Evolutionary conservation across 2,113 vertebrate genomes (phyloP).

Genomic region (Aspiorhynchus laticeps): DNA sequence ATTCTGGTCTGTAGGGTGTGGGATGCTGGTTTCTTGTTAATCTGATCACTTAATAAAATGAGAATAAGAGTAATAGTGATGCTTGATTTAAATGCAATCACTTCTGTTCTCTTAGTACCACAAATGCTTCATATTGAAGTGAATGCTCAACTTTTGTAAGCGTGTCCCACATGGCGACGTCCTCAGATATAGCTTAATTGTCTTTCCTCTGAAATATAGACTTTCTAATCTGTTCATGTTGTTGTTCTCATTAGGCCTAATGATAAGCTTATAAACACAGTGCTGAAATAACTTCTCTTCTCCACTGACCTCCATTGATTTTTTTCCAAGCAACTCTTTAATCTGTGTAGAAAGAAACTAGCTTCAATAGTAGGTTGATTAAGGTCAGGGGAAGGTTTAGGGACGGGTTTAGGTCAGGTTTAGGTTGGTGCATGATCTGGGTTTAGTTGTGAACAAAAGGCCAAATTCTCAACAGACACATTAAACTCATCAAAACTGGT

Average conservation of each 20-base stretch:
- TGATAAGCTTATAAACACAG: constrained; percentile 44
- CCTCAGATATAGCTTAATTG: constrained; percentile 37
- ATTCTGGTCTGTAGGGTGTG: not conserved
- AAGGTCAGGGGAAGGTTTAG: not conserved
- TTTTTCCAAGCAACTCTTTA: constrained; percentile 29
- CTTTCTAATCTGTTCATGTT: constrained; percentile 24
- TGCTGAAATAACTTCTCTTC: constrained; percentile 38
- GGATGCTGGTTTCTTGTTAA: not conserved
- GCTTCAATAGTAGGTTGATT: constrained; percentile 25
- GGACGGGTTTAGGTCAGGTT: not conserved
- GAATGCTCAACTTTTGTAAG: constrained; percentile 3
- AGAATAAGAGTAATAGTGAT: not conserved
- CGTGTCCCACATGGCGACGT: constrained; percentile 12
- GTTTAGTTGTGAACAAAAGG: not conserved
- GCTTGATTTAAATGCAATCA: not conserved
- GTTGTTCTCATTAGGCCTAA: constrained; percentile 46
- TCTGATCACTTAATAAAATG: not conserved
- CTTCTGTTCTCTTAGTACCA: not conserved
- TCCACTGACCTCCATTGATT: constrained; percentile 40
- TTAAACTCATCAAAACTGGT: not conserved
- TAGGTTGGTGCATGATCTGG: not conserved
- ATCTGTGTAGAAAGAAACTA: constrained; percentile 18
- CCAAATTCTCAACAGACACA: not conserved
- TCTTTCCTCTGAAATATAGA: constrained; percentile 44
- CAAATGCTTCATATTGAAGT: not conserved